These are phyloP conservation scores for Siderastrea radians DNA, from an alignment of 92 coral and sea anemone species.

Conservation along the genomic window DNA sequence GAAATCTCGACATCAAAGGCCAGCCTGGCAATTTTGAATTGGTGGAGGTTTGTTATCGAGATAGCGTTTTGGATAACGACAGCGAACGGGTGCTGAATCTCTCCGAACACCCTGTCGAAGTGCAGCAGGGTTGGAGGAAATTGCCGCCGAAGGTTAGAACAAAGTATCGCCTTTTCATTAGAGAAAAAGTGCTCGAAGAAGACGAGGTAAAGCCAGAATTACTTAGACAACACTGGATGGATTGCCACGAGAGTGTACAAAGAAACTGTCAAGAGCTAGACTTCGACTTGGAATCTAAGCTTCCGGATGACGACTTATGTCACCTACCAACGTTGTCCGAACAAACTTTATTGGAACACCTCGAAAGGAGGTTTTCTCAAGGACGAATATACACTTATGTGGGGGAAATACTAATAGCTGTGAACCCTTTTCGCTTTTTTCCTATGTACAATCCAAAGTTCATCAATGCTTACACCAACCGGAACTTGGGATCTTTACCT, in stretches of 20 bases:
- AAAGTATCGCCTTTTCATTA: slow-evolving; percentile 85
- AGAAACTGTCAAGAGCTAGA: slow-evolving; percentile 70
- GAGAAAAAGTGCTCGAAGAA: slow-evolving; percentile 78
- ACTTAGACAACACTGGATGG: slow-evolving; percentile 94
- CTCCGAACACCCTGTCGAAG: slow-evolving; percentile 87
- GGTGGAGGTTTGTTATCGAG: slow-evolving; percentile 98
- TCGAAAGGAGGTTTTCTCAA: slow-evolving; percentile 85
- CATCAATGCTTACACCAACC: slow-evolving; percentile 89
- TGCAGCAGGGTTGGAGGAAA: slow-evolving; percentile 87
- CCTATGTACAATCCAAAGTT: slow-evolving; percentile 99
- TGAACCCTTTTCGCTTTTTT: slow-evolving; percentile 97
- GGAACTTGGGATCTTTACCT: slow-evolving; percentile 91
- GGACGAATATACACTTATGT: slow-evolving; percentile 98
- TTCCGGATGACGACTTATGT: slow-evolving; percentile 95
- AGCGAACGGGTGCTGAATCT: slow-evolving; percentile 85
- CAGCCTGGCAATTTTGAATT: slow-evolving; percentile 90
- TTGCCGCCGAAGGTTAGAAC: slow-evolving; percentile 85
- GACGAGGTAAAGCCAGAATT: slow-evolving; percentile 64
- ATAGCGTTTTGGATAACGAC: slow-evolving; percentile 86
- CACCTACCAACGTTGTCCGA: slow-evolving; percentile 90
- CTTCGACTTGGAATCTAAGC: slow-evolving; percentile 82
- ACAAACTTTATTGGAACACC: slow-evolving; percentile 86
- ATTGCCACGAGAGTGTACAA: slow-evolving; percentile 91
- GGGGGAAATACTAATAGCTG: slow-evolving; percentile 97
- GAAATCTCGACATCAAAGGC: slow-evolving; percentile 85